Evolutionary conservation across 2,888 invertebrate genomes (phyloP).

Genomic region (Frankliniella fusca): DNA sequence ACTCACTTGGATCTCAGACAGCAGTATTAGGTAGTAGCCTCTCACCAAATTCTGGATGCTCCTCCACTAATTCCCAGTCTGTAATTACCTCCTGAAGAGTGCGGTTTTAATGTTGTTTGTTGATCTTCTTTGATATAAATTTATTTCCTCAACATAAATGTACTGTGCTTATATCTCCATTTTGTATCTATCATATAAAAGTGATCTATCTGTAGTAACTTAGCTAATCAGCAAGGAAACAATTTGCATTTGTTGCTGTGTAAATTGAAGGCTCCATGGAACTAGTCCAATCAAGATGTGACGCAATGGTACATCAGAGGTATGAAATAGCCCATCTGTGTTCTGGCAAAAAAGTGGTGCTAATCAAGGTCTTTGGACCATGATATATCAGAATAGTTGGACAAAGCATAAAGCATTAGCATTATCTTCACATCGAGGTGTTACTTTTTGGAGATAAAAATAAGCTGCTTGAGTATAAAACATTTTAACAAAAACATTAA

Average conservation of each 20-base stretch:
- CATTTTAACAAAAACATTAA: not conserved
- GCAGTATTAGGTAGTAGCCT: constrained; percentile 31
- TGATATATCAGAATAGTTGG: not conserved
- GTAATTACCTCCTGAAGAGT: constrained; percentile 39
- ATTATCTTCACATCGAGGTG: not conserved
- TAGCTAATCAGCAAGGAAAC: not conserved
- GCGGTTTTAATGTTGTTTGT: not conserved
- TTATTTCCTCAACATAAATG: not conserved
- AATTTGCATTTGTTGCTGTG: no score
- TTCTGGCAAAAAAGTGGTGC: not conserved
- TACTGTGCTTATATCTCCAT: not conserved
- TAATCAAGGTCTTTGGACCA: not conserved
- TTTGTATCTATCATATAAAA: not conserved
- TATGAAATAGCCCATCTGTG: not conserved
- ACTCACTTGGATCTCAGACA: constrained; percentile 3
- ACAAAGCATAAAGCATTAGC: not conserved
- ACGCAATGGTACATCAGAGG: not conserved
- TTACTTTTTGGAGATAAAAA: not conserved
- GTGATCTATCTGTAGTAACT: not conserved
- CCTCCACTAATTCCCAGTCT: constrained; percentile 47
- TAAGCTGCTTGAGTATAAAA: not conserved
- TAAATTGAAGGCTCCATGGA: no score
- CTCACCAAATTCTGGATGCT: constrained; percentile 44
- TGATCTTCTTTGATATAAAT: not conserved
- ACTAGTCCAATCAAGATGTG: not conserved